These are phyloP conservation scores for Latrodectus geometricus DNA, from an alignment of 1,140 invertebrate species.

Conservation along the genomic window DNA sequence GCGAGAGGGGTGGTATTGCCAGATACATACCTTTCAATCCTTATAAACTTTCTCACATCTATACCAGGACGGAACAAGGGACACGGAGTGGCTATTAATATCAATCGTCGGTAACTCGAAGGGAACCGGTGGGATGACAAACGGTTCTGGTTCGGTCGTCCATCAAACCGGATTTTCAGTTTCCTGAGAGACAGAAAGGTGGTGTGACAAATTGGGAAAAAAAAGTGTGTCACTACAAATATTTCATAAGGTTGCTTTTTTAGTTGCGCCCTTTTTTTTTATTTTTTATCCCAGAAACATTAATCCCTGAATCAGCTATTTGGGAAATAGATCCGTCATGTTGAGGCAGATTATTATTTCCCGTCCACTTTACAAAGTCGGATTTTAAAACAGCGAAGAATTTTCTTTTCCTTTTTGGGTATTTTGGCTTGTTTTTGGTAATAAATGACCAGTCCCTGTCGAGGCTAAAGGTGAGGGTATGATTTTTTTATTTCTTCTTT, in stretches of 20 bases:
- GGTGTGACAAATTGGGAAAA: slow-evolving; percentile 38
- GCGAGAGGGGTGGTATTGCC: background rate
- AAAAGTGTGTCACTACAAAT: slow-evolving; percentile 32
- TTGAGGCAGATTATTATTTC: background rate
- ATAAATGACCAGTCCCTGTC: no score
- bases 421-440: no score
- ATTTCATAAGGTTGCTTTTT: slow-evolving; percentile 20
- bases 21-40: background rate
- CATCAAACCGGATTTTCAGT: slow-evolving; percentile 39
- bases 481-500: no score
- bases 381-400: background rate
- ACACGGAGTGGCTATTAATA: slow-evolving; percentile 1
- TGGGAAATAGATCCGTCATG: background rate
- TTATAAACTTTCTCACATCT: background rate
- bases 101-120: slow-evolving; percentile 1
- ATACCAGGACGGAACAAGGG: background rate
- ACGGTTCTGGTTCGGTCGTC: slow-evolving; percentile 24
- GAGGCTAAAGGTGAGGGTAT: no score
- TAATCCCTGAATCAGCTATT: background rate
- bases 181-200: background rate
- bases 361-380: background rate
- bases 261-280: no score
- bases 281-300: background rate
- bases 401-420: no score
- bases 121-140: slow-evolving; percentile 36